These are phyloP conservation scores for Busseola fusca DNA, from an alignment of 2,888 invertebrate genomes.

Conservation along the genomic window DNA sequence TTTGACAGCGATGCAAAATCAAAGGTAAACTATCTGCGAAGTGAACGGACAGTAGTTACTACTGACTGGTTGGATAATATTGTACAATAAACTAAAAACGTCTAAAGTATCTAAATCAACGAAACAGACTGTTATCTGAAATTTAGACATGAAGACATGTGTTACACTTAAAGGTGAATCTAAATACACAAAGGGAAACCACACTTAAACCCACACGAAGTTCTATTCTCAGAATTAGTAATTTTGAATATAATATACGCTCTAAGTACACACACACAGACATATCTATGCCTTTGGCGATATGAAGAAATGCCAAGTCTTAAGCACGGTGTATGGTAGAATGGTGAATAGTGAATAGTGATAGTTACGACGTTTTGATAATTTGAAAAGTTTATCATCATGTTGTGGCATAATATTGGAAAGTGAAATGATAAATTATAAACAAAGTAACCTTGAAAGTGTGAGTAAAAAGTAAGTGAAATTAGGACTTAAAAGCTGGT, in stretches of 20 bases:
- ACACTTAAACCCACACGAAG: conserved; percentile 9
- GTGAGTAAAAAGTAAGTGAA: too few relatives aligned
- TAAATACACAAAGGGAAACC: conserved; percentile 14
- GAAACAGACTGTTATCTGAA: background rate
- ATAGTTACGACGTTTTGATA: background rate
- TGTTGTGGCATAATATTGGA: too few relatives aligned
- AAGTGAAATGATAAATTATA: too few relatives aligned
- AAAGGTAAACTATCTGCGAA: too few relatives aligned
- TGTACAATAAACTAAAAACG: background rate
- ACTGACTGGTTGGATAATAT: background rate
- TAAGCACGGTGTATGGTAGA: background rate
- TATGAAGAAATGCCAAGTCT: background rate
- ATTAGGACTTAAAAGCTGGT: too few relatives aligned
- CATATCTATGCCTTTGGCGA: background rate
- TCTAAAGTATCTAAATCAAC: background rate
- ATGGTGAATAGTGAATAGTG: background rate
- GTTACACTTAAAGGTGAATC: background rate
- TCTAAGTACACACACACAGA: background rate
- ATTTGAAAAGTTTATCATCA: background rate
- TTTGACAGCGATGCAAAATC: too few relatives aligned
- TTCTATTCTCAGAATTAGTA: conserved; percentile 20
- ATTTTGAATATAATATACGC: background rate
- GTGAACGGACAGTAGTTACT: background rate
- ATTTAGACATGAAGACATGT: background rate
- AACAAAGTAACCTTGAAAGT: too few relatives aligned